These are phyloP conservation scores for Macaria notata DNA, from an alignment of 2,888 invertebrate species.

Conservation along the genomic window DNA sequence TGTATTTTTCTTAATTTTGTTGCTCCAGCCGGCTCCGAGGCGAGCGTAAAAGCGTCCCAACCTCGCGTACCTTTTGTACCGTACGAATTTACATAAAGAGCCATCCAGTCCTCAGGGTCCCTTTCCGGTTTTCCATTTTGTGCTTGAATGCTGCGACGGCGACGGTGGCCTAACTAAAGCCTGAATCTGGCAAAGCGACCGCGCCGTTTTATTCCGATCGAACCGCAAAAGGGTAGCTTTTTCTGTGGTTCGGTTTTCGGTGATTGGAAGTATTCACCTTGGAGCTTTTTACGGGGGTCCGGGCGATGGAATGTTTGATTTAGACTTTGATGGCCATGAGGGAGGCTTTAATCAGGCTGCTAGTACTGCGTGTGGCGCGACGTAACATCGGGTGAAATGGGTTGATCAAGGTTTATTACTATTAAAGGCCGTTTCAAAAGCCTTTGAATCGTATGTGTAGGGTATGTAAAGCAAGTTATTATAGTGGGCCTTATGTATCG, in stretches of 20 bases:
- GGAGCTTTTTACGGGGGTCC: constrained; percentile 31
- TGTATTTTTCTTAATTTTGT: constrained; percentile 49
- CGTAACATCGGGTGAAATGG: constrained; percentile 11
- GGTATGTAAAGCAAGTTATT: no score
- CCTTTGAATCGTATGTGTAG: neutral
- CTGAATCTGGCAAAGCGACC: constrained; percentile 63
- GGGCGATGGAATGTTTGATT: constrained; percentile 47
- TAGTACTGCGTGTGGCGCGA: constrained; percentile 6
- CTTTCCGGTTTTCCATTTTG: constrained; percentile 75
- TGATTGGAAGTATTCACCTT: constrained; percentile 45
- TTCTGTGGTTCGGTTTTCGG: constrained; percentile 41
- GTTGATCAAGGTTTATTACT: constrained; percentile 13
- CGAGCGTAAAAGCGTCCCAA: constrained; percentile 61
- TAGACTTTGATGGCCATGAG: constrained; percentile 49
- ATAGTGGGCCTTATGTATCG: no score
- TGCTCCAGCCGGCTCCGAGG: constrained; percentile 49
- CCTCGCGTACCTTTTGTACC: constrained; percentile 74
- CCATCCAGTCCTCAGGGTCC: constrained; percentile 71
- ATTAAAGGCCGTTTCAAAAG: constrained; percentile 38
- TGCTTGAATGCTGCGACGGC: constrained; percentile 66
- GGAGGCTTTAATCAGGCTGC: constrained; percentile 36
- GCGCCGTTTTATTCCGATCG: constrained; percentile 62
- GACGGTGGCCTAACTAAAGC: constrained; percentile 51
- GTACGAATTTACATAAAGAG: constrained; percentile 76
- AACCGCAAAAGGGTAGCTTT: constrained; percentile 48